Base-by-base conservation (phyloP, 2,888 invertebrate species). In the Ceriagrion tenellum region DNA sequence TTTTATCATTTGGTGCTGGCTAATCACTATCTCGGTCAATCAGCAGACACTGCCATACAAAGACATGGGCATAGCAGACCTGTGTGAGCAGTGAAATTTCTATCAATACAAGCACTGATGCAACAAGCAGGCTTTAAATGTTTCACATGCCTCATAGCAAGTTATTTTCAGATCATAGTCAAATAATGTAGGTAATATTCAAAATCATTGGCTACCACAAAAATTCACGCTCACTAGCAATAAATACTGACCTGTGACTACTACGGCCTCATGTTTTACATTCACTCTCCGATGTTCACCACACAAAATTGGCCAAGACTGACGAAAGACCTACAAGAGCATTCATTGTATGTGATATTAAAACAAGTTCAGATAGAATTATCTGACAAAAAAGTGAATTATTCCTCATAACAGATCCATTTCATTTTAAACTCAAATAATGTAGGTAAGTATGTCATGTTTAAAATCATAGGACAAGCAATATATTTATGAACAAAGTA, bases 401-500 rank as follows among this genome's bases (percentile, higher is more conserved):
- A 23, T 0, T n/a, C 96, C 95, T 95, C 74, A 95, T 95, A 89
- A 35, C 95, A 95, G 95, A 95, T 95, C 96, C 95, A 97, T 81
- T 97, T 97, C 97, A 97, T 97, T 97, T 96, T 96, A 96, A 97
- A 96, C 96, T 97, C 97, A 97, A 97, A 97, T 97, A 97, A 97
- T 97, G 97, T 97, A 97, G 97, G 97, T 97, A 97, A 97, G 96
- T 97, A 69, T n/a, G n/a, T n/a, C n/a, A 95, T 96, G 96, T 96
- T 96, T 59, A 59, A 96, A 96, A 97, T 97, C 97, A 97, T 97
- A 97, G 35, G 88, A 97, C 23, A 69, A 8, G 3, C 69, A 10
- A 20, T 69, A 69, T 12, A 20, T 18, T 18, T 6, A 12, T 23
- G 2, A 59, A 90, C 55, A n/a, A 59, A 2, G 35, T 63, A n/a